Percentiles rank a stretch among this genome's conserved stretches.
Evolutionary conservation across 2,888 invertebrate species (phyloP).

Genomic region (Torymus aiolomorphi): DNA sequence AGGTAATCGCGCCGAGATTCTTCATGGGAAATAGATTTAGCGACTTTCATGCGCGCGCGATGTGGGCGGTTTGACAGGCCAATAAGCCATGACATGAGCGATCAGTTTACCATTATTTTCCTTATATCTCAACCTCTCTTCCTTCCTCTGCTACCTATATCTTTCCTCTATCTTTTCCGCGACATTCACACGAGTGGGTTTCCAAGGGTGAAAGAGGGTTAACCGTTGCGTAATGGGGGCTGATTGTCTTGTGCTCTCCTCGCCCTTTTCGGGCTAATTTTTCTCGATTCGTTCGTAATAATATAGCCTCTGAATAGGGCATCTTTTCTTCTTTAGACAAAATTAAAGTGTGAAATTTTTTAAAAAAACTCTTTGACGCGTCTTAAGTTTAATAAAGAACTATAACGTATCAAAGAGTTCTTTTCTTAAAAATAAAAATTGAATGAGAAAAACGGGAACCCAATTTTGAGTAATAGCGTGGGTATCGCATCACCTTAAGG

Average conservation of each 20-base stretch:
- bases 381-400: too few relatives aligned
- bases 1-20: constrained; percentile 48
- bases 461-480: too few relatives aligned
- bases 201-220: constrained; percentile 60
- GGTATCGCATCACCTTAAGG: too few relatives aligned
- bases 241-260: constrained; percentile 70
- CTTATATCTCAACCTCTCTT: constrained; percentile 15
- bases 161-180: constrained; percentile 65
- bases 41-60: constrained; percentile 51
- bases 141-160: constrained; percentile 56
- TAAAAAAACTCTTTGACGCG: too few relatives aligned
- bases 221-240: constrained; percentile 70
- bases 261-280: constrained; percentile 63
- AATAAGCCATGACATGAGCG: constrained; percentile 72
- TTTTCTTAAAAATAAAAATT: too few relatives aligned
- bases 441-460: too few relatives aligned
- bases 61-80: constrained; percentile 73
- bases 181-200: constrained; percentile 71
- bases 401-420: too few relatives aligned
- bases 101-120: constrained; percentile 69
- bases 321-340: too few relatives aligned
- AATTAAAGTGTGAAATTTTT: too few relatives aligned
- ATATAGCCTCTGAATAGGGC: too few relatives aligned
- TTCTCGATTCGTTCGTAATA: background rate
- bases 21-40: constrained; percentile 55